A percentile compares a stretch with the other conserved stretches of the same genome.
phyloP scores from a whole-genome alignment of 2,113 vertebrate species.

The Saguinus imperator region DNA sequence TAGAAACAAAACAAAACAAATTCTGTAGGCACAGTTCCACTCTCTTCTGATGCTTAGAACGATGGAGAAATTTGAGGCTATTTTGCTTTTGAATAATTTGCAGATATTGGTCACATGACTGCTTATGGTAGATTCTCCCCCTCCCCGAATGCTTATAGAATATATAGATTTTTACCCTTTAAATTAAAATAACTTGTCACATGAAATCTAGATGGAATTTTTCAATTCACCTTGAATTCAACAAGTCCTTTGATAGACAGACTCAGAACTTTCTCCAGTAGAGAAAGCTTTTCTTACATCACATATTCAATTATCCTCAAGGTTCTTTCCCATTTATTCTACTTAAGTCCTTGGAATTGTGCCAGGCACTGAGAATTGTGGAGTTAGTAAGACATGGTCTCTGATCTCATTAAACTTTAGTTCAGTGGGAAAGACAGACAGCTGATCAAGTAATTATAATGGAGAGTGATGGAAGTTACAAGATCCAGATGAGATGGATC shows the following conservation, averaged over 20 bases:
- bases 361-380: neutral
- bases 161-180: neutral
- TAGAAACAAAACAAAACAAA: neutral
- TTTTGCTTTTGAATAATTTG: neutral
- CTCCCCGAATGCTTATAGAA: neutral
- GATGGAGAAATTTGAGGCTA: neutral
- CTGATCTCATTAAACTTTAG: neutral
- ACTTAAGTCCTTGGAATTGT: neutral
- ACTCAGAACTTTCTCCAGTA: neutral
- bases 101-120: neutral
- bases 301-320: neutral
- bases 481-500: neutral
- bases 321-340: neutral
- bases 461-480: neutral
- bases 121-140: neutral
- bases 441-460: neutral
- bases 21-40: neutral
- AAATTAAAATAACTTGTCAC: neutral
- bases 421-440: neutral
- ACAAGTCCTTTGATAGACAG: neutral
- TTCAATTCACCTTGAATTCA: conserved; percentile 2
- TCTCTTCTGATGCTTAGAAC: neutral
- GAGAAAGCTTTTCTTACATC: neutral
- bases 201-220: neutral
- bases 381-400: neutral